phyloP scores from a whole-genome alignment of 2,797 vertebrate genomes.

The Apogon talboti region DNA sequence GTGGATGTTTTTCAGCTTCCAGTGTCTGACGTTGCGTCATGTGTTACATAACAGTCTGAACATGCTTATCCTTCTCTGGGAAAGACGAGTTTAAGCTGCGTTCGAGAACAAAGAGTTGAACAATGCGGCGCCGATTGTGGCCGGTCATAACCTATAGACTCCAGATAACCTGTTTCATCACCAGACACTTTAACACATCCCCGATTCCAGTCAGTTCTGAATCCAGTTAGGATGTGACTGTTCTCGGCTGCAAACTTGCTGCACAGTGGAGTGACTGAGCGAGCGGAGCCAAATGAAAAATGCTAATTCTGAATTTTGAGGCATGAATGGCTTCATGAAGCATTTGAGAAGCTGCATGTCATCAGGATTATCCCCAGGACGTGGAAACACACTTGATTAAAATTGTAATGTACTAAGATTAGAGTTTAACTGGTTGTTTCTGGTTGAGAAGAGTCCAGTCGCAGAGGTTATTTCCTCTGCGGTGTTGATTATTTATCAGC shows the following conservation, averaged over 20 bases:
- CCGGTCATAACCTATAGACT: slow-evolving; percentile 3
- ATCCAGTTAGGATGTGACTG: slow-evolving; percentile 22
- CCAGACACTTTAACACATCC: slow-evolving; percentile 19
- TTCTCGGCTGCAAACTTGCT: slow-evolving; percentile 39
- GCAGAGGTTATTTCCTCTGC: slow-evolving; percentile 3
- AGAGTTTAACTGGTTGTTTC: slow-evolving; percentile 67
- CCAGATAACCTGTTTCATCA: slow-evolving; percentile 35
- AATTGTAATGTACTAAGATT: slow-evolving; percentile 75
- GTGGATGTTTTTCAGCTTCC: neutral
- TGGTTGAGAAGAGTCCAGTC: slow-evolving; percentile 58
- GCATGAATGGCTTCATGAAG: slow-evolving; percentile 67
- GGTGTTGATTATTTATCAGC: neutral
- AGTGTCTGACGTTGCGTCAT: neutral
- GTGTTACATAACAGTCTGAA: slow-evolving; percentile 36
- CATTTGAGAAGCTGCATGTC: slow-evolving; percentile 68
- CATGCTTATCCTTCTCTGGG: slow-evolving; percentile 3
- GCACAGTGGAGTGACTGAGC: slow-evolving; percentile 34
- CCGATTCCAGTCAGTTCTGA: slow-evolving; percentile 25
- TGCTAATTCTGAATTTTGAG: slow-evolving; percentile 71
- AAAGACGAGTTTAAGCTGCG: slow-evolving; percentile 24
- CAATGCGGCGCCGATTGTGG: neutral
- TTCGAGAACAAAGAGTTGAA: slow-evolving; percentile 19
- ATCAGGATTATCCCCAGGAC: slow-evolving; percentile 76
- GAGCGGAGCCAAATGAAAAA: slow-evolving; percentile 66
- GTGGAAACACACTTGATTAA: slow-evolving; percentile 78